A percentile compares a stretch with the other conserved stretches of the same genome.
phyloP scores from a whole-genome alignment of 2,797 vertebrate genomes.

The Acanthurus lineatus region DNA sequence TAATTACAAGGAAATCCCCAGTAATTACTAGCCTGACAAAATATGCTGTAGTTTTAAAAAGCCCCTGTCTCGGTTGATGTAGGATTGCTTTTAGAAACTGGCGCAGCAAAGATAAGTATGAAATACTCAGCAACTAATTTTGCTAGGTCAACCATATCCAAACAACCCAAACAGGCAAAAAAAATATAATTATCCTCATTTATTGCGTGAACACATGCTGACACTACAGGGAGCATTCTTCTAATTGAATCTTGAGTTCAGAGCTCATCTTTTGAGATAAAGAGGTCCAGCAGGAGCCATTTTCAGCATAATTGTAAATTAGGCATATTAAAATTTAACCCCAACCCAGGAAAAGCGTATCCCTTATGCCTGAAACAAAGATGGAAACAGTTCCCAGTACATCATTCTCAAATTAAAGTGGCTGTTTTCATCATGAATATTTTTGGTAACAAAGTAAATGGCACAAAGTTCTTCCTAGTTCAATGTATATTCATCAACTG shows the following conservation, averaged over 20 bases:
- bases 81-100: conserved; percentile 27
- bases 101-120: conserved; percentile 35
- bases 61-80: conserved; percentile 28
- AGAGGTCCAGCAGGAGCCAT: conserved; percentile 31
- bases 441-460: not conserved
- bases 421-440: not conserved
- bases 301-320: conserved; percentile 15
- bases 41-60: conserved; percentile 31
- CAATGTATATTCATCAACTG: not conserved
- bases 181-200: conserved; percentile 43
- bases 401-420: not conserved
- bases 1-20: too few species aligned
- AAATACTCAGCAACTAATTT: conserved; percentile 54
- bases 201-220: conserved; percentile 49
- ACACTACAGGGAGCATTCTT: conserved; percentile 36
- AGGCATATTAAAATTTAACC: conserved; percentile 14
- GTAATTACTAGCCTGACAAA: conserved; percentile 43
- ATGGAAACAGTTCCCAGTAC: not conserved
- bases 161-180: conserved; percentile 44
- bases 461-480: not conserved
- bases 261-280: conserved; percentile 40
- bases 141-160: conserved; percentile 46
- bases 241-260: conserved; percentile 33
- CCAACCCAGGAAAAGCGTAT: not conserved
- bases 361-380: conserved; percentile 4